Percentiles rank a stretch among this genome's conserved stretches.
Evolutionary conservation across 2,797 vertebrate genomes (phyloP).

Genomic region (Danio jaintianensis): DNA sequence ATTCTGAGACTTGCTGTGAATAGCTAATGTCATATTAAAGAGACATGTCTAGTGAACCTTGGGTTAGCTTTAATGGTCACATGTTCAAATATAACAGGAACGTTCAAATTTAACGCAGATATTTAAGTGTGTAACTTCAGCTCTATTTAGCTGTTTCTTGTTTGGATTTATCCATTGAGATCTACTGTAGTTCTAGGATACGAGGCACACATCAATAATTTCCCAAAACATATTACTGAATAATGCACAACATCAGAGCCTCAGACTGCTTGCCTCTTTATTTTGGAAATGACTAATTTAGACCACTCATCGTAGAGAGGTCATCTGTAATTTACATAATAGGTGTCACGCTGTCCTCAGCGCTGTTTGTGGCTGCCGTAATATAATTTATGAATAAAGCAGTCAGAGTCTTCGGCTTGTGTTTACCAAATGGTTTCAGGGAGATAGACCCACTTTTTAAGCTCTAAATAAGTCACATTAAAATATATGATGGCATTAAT

Average conservation of each 20-base stretch:
- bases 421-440: conserved; percentile 14
- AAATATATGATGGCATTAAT: background rate
- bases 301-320: conserved; percentile 18
- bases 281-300: conserved; percentile 19
- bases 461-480: background rate
- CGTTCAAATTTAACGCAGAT: background rate
- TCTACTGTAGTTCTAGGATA: background rate
- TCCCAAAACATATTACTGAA: background rate
- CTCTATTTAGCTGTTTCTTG: background rate
- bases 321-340: conserved; percentile 46
- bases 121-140: background rate
- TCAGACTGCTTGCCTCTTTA: conserved; percentile 14
- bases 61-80: background rate
- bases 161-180: background rate
- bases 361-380: conserved; percentile 14
- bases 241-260: background rate
- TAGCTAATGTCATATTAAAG: conserved; percentile 1
- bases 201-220: background rate
- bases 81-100: background rate
- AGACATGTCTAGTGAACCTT: background rate
- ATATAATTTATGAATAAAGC: conserved; percentile 12
- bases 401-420: background rate
- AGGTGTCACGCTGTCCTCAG: conserved; percentile 27
- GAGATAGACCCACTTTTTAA: background rate
- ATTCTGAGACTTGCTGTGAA: background rate